Conservation (phyloP, 1,140 invertebrate genomes). For the Linepithema humile region DNA sequence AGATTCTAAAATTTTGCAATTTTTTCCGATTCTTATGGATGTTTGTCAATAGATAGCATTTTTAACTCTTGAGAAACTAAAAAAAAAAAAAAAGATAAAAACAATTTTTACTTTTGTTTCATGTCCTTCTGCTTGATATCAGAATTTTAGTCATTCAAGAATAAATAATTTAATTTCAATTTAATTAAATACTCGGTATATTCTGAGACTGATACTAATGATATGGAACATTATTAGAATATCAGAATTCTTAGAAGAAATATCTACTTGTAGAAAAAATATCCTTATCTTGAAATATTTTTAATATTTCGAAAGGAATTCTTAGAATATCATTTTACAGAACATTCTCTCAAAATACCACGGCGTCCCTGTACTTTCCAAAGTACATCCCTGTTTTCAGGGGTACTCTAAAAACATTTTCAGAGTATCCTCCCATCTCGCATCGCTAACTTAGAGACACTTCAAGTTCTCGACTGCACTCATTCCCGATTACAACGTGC, state of each 20-base stretch:
- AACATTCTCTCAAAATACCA: neutral
- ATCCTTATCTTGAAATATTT: neutral
- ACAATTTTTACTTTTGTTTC: neutral
- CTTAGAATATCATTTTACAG: neutral
- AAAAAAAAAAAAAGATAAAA: neutral
- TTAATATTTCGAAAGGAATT: no score
- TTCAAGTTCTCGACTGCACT: slow-evolving; percentile 41
- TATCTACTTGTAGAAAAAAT: no score
- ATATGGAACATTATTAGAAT: neutral
- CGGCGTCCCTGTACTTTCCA: neutral
- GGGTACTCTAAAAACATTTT: slow-evolving; percentile 1
- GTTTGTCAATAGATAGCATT: no score
- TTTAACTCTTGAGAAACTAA: neutral
- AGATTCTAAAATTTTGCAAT: slow-evolving; percentile 2
- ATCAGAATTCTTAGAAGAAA: neutral
- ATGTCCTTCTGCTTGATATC: neutral
- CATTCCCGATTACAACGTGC: slow-evolving; percentile 46
- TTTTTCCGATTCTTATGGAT: neutral
- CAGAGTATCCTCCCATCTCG: slow-evolving; percentile 24
- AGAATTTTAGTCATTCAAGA: neutral
- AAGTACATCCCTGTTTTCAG: neutral
- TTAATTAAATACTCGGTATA: neutral
- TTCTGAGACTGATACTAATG: no score
- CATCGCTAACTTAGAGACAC: slow-evolving; percentile 30
- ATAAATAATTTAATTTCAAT: neutral